Percentiles rank a stretch among this genome's conserved stretches.
Evolutionary conservation across 2,113 vertebrate genomes (phyloP).

Genomic region (Leucosticte australis): DNA sequence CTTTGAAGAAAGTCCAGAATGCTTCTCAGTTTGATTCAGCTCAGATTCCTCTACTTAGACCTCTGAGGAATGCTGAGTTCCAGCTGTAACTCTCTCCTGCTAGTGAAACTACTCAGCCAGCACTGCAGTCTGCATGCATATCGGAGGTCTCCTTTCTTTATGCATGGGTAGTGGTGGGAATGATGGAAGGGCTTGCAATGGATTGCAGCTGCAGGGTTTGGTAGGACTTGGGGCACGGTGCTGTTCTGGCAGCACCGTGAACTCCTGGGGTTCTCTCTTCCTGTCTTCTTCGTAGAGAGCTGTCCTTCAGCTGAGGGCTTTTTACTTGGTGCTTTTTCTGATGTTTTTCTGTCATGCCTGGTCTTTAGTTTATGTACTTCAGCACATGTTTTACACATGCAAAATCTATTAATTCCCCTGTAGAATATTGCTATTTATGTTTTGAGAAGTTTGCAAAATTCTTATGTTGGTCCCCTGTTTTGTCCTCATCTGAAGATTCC

Average conservation of each 20-base stretch:
- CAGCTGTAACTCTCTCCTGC: background rate
- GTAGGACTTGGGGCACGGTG: rapidly evolving
- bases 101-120: rapidly evolving
- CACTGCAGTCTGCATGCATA: background rate
- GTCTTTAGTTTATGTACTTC: background rate
- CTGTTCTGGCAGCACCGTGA: background rate
- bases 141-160: background rate
- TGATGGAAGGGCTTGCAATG: background rate
- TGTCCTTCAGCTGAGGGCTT: background rate
- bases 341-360: background rate
- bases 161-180: background rate
- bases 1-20: background rate
- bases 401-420: background rate
- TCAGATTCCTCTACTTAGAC: background rate
- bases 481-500: background rate
- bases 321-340: background rate
- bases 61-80: background rate
- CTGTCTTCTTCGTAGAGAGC: background rate
- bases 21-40: background rate
- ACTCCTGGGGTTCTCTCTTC: background rate
- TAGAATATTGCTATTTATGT: background rate
- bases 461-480: background rate
- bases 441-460: background rate
- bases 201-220: background rate
- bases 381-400: rapidly evolving